Percentiles rank a stretch among this genome's conserved stretches.
Conservation (phyloP, 2,113 vertebrate species). For the Pangasianodon gigas region DNA sequence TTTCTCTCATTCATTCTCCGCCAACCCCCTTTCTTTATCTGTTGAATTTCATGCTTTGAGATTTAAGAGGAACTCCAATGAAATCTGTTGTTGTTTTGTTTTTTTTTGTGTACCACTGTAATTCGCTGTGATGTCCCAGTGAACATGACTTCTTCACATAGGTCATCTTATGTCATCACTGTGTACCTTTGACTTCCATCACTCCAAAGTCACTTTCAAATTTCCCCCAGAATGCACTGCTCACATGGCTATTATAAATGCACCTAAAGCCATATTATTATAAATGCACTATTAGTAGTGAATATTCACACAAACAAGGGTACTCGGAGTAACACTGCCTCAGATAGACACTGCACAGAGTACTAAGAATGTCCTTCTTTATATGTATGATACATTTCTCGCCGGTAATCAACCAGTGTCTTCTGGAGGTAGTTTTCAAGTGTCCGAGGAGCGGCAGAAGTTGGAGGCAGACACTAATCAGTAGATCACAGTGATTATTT, state of each 20-base stretch:
- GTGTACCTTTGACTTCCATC: neutral
- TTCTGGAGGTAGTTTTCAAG: neutral
- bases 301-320: neutral
- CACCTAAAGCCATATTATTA: neutral
- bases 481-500: neutral
- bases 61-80: neutral
- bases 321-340: neutral
- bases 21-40: neutral
- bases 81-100: no score
- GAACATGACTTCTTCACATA: neutral
- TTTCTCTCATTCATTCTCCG: slow-evolving; percentile 53
- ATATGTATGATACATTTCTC: neutral
- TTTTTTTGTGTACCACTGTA: neutral
- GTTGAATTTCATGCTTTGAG: neutral
- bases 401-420: neutral
- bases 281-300: neutral
- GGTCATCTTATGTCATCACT: neutral
- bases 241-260: neutral
- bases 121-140: neutral
- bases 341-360: neutral
- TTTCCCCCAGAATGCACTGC: slow-evolving; percentile 1
- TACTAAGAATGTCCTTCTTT: neutral
- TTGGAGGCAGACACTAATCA: neutral
- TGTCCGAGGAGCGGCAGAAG: neutral
- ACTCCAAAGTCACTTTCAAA: neutral